Evolutionary conservation across 2,797 vertebrate species (phyloP).

Genomic region (Lutjanus campechanus): DNA sequence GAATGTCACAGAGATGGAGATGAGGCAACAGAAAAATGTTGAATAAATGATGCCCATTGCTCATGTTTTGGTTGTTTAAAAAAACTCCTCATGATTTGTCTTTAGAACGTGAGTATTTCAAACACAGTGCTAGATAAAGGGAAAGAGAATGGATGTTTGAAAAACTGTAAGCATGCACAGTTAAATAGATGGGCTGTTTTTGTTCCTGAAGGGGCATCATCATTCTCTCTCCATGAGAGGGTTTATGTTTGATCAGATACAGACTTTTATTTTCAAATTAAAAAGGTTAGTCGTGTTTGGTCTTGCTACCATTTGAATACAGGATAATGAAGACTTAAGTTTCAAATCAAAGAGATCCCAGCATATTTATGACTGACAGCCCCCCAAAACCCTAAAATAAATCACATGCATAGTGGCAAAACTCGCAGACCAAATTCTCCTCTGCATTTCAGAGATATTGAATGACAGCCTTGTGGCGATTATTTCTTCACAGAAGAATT

Average conservation of each 20-base stretch:
- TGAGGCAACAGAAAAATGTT: constrained; percentile 18
- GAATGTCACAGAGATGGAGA: constrained; percentile 13
- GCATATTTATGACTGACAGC: background rate
- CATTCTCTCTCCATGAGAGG: constrained; percentile 23
- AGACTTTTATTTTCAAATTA: background rate
- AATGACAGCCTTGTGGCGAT: constrained; percentile 36
- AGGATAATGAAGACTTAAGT: background rate
- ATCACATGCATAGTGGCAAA: constrained; percentile 6
- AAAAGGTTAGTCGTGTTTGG: background rate
- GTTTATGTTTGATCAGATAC: constrained; percentile 36
- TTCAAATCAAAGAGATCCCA: background rate
- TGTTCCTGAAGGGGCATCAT: constrained; percentile 33
- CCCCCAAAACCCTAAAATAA: background rate
- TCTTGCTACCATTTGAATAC: background rate
- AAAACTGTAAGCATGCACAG: constrained; percentile 17
- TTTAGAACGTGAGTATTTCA: constrained; percentile 29
- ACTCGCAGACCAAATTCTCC: constrained; percentile 18
- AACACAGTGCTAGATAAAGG: constrained; percentile 16
- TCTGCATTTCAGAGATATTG: constrained; percentile 32
- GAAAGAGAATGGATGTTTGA: constrained; percentile 34
- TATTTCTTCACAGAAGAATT: constrained; percentile 45
- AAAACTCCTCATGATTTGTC: constrained; percentile 25
- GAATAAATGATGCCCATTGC: constrained; percentile 9
- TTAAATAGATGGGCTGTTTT: constrained; percentile 44
- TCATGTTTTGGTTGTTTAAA: constrained; percentile 57